phyloP scores from a whole-genome alignment of 2,888 invertebrate species.

The Melitaea athalia region DNA sequence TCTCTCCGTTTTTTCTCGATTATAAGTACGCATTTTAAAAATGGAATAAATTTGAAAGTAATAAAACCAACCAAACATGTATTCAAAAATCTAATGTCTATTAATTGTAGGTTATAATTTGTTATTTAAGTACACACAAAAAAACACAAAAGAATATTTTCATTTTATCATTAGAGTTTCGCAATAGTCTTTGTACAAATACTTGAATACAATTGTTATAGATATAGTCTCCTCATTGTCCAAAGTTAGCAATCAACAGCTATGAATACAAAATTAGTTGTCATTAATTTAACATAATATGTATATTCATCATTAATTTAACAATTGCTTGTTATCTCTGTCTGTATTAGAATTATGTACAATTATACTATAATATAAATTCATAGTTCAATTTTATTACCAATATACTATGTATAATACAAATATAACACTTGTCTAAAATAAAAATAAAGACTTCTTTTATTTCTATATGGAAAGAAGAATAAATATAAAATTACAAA shows the following conservation, averaged over 20 bases:
- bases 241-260: conserved; percentile 21
- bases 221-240: not conserved
- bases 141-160: too few relatives aligned
- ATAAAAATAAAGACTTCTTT: too few relatives aligned
- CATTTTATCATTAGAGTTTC: not conserved
- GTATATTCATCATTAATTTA: conserved; percentile 14
- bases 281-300: conserved; percentile 28
- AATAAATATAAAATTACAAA: too few relatives aligned
- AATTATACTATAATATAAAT: not conserved
- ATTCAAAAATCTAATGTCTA: too few relatives aligned
- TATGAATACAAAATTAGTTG: conserved; percentile 22
- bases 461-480: too few relatives aligned
- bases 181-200: not conserved
- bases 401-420: not conserved
- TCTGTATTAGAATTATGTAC: not conserved
- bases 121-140: too few relatives aligned
- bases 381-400: not conserved
- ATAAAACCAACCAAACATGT: too few relatives aligned
- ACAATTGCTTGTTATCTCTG: not conserved
- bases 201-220: not conserved
- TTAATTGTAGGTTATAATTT: too few relatives aligned
- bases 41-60: too few relatives aligned
- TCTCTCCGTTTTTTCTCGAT: too few relatives aligned
- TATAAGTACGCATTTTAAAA: too few relatives aligned
- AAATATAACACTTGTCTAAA: too few relatives aligned